phyloP scores from a whole-genome alignment of 2,797 vertebrate species.

The Myotis daubentonii region DNA sequence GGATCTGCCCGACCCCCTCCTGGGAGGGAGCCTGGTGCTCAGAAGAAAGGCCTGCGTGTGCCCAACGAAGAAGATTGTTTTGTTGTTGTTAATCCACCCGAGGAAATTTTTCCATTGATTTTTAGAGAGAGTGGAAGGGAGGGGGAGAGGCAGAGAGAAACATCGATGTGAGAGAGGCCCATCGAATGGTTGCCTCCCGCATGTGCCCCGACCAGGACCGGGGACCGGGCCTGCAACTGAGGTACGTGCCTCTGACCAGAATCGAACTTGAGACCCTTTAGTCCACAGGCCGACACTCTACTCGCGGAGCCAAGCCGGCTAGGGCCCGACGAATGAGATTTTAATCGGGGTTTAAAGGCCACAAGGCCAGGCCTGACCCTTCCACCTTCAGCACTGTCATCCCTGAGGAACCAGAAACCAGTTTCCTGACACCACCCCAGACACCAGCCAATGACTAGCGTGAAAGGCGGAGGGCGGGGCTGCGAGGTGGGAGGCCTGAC shows the following conservation, averaged over 20 bases:
- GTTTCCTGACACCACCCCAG: background rate
- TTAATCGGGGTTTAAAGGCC: background rate
- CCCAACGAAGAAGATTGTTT: background rate
- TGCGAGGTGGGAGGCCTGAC: background rate
- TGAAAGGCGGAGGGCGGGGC: background rate
- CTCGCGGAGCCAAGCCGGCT: too few relatives aligned
- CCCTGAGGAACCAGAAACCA: background rate
- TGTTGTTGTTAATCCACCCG: too few relatives aligned
- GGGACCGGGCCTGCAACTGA: too few relatives aligned
- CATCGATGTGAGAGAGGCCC: too few relatives aligned
- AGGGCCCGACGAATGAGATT: background rate
- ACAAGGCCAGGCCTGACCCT: accelerated
- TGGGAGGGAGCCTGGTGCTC: background rate
- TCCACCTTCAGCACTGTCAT: background rate
- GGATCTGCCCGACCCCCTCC: background rate
- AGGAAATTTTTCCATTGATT: too few relatives aligned
- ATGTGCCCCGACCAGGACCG: too few relatives aligned
- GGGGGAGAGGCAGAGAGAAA: too few relatives aligned
- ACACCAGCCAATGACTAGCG: background rate
- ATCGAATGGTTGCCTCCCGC: too few relatives aligned
- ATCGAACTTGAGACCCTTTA: too few relatives aligned
- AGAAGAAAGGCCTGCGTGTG: background rate
- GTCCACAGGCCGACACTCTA: too few relatives aligned
- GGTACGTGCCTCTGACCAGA: too few relatives aligned
- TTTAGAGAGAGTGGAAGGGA: too few relatives aligned